Conservation (phyloP, 2,113 vertebrate genomes). For the Ictalurus furcatus region DNA sequence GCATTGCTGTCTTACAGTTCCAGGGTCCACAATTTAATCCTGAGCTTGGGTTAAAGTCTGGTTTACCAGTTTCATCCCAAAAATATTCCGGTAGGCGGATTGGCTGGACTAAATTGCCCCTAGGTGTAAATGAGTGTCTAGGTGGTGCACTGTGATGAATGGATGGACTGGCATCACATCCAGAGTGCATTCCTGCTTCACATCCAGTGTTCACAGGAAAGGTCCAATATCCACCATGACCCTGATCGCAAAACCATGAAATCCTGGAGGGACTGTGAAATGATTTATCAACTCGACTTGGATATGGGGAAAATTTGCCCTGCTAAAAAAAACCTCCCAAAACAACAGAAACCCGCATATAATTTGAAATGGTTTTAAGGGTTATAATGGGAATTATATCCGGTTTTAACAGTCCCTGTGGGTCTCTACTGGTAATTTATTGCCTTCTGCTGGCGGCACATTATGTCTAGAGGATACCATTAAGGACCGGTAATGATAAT, state of each 20-base stretch:
- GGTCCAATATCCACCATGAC: not conserved
- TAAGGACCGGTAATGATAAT: too few relatives aligned
- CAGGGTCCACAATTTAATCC: not conserved
- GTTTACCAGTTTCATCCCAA: not conserved
- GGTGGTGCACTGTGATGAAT: not conserved
- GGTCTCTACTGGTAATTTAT: too few relatives aligned
- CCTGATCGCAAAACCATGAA: too few relatives aligned
- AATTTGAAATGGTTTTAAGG: too few relatives aligned
- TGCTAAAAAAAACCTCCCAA: too few relatives aligned
- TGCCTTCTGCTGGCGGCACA: too few relatives aligned
- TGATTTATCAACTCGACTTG: not conserved
- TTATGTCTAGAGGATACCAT: too few relatives aligned
- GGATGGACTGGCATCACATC: not conserved
- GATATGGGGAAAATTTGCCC: too few relatives aligned
- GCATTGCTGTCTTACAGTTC: not conserved
- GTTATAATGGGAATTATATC: too few relatives aligned
- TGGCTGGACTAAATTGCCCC: not conserved
- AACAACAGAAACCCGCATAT: too few relatives aligned
- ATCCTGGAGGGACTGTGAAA: too few relatives aligned
- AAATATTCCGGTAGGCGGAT: not conserved
- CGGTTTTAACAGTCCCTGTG: too few relatives aligned
- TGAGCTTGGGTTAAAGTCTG: not conserved
- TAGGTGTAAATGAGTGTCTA: not conserved
- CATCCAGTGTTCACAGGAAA: not conserved
- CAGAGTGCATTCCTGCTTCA: not conserved